Percentiles rank a stretch among this genome's conserved stretches.
phyloP scores from a whole-genome alignment of 1,140 invertebrate species.

The Brachionus sp. region DNA sequence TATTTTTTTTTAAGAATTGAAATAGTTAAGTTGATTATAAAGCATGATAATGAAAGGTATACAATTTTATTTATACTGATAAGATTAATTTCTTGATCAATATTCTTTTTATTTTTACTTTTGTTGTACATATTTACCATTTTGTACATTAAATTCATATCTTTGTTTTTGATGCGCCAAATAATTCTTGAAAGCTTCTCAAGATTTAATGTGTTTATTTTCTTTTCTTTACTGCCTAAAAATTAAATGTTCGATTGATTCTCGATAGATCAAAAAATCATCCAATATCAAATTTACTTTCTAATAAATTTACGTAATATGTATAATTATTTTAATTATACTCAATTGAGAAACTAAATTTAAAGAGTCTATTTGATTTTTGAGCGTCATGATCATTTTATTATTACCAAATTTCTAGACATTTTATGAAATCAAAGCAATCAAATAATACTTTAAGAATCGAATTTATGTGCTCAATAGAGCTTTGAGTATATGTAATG shows the following conservation, averaged over 20 bases:
- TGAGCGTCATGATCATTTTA: neutral
- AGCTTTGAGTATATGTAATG: no score
- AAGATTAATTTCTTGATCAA: neutral
- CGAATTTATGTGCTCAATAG: no score
- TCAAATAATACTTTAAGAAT: no score
- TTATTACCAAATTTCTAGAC: neutral
- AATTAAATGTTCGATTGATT: neutral
- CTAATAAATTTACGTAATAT: neutral
- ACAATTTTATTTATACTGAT: neutral
- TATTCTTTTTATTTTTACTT: neutral
- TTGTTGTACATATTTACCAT: neutral
- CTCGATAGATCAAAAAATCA: neutral
- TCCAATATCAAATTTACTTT: neutral
- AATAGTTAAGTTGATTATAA: neutral
- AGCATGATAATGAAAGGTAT: neutral
- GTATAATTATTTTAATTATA: neutral
- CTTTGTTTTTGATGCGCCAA: neutral
- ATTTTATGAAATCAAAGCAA: neutral
- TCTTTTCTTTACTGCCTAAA: neutral
- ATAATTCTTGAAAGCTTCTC: neutral
- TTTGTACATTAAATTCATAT: neutral
- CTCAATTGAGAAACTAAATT: neutral
- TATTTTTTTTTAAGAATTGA: neutral
- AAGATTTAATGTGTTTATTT: constrained; percentile 11
- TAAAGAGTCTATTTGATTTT: neutral